Evolutionary conservation across 2,113 vertebrate genomes (phyloP).

Genomic region (Coptodon bakossiorum): DNA sequence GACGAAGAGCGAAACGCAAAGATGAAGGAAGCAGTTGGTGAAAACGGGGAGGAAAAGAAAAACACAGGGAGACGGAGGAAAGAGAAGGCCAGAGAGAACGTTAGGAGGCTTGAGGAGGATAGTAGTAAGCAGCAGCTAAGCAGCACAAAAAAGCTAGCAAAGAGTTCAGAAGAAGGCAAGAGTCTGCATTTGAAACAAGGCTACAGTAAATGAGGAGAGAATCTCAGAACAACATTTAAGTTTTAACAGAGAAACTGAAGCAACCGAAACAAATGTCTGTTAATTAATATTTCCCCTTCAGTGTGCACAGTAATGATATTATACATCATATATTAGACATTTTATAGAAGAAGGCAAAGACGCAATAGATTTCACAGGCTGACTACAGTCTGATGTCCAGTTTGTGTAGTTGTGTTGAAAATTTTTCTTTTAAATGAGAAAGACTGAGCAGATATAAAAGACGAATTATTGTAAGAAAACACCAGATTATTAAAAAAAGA

Average conservation of each 20-base stretch:
- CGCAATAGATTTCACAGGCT: background rate
- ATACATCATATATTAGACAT: background rate
- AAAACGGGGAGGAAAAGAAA: background rate
- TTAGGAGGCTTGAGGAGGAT: slow-evolving; percentile 32
- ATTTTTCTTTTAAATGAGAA: background rate
- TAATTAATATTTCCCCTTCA: background rate
- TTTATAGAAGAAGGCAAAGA: background rate
- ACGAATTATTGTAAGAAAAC: background rate
- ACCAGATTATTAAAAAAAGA: background rate
- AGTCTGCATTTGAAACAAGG: background rate
- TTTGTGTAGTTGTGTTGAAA: background rate
- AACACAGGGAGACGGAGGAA: slow-evolving; percentile 11
- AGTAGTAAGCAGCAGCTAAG: background rate
- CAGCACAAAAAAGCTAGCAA: slow-evolving; percentile 73
- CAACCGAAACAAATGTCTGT: background rate
- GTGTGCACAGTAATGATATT: background rate
- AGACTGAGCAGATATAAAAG: background rate
- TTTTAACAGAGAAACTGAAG: background rate
- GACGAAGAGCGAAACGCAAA: slow-evolving; percentile 41
- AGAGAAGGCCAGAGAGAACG: slow-evolving; percentile 30
- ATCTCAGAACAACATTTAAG: background rate
- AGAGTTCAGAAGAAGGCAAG: slow-evolving; percentile 32
- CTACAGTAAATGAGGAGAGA: background rate
- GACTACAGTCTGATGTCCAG: background rate
- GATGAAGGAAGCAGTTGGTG: slow-evolving; percentile 1